Base-by-base conservation (phyloP, 2,113 vertebrate species). In the Peromyscus maniculatus region DNA sequence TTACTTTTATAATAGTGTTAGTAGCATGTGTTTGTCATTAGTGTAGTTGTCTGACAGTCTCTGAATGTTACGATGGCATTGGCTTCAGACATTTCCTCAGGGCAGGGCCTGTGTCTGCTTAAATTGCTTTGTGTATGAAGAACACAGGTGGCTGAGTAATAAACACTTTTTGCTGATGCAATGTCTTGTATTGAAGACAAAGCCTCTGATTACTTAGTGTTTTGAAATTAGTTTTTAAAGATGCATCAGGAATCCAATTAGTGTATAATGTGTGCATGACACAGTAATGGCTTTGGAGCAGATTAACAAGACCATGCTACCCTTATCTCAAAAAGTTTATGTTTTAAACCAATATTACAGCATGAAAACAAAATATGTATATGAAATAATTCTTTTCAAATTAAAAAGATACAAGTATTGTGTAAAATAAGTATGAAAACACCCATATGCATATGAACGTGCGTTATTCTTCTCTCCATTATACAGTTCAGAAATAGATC, bases 171-270 rank as follows among this genome's bases (percentile, higher is more conserved):
- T 97, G 97, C 97, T 97, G 97, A 98, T 97, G 95, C 89, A 84
- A 59, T 96, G 97, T 97, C 96, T 98, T 97, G 78, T 97, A 93
- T 86, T 83, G 94, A 97, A 97, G 96, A 98, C 96, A 98, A 98
- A 97, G 96, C 94, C 94, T 92, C 97, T 98, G 97, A 98, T 98
- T 97, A 97, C 97, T 96, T 98, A 97, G 95, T 98, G 96, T 98
- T 97, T 97, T 96, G 94, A 98, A 98, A 98, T 98, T 98, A 97
- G 97, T 97, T 98, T 98, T 97, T 97, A 98, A 98, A 98, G 97
- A 97, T 97, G 97, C 97, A 97, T 94, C 96, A 97, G 94, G 96
- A 98, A 98, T 97, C 97, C 97, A 98, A 98, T 98, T 98, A 98
- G 97, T 95, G 94, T 93, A 91, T 96, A 97, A 98, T 97, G 93